Base-by-base conservation (phyloP, 2,888 invertebrate genomes). In the Acleris emargana region DNA sequence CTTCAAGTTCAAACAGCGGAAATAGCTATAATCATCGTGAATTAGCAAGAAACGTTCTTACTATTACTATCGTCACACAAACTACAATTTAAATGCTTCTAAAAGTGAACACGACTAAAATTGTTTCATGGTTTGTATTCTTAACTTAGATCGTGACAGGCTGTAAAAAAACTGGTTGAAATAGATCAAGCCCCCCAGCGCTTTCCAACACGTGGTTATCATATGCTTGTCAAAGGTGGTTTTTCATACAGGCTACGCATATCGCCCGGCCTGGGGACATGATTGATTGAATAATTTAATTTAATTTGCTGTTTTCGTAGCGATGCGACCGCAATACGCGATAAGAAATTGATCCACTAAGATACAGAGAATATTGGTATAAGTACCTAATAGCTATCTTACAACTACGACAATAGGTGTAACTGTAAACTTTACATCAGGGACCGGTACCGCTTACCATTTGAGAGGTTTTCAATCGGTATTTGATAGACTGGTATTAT, bases 211-310 rank as follows among this genome's bases (percentile, higher is more conserved):
- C 66, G 66, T 66, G 66, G 57, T 66, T 61, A 61, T 61, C 60
- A 66, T 57, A 54, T 66, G 64, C 51, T 55, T 59, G 60, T 50
- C 45, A 13, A 66, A 52, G 57, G 55, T 66, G 60, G 55, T 55
- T 66, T 62, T 55, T 61, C 45, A 51, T 55, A 55, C 55, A 55
- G 45, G 60, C 60, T 22, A 20, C 51, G 38, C 59, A 54, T 45
- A 52, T 60, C 22, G 51, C 17, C 38, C 42, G 42, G 45, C 55
- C 55, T 52, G 67, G 68, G 54, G 67, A 69, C 58, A 69, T 69
- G 63, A 64, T 67, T 58, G 52, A 66, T 64, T 68, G 32, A 58
- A 38, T 59, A 62, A 61, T 60, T 66, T 57, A 61, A 66, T 61
- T 66, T 38, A 38, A 38, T 57, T 66, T 57, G 45, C 45, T 61